Conservation (phyloP, 2,113 vertebrate species). For the Thamnaconus septentrionalis region DNA sequence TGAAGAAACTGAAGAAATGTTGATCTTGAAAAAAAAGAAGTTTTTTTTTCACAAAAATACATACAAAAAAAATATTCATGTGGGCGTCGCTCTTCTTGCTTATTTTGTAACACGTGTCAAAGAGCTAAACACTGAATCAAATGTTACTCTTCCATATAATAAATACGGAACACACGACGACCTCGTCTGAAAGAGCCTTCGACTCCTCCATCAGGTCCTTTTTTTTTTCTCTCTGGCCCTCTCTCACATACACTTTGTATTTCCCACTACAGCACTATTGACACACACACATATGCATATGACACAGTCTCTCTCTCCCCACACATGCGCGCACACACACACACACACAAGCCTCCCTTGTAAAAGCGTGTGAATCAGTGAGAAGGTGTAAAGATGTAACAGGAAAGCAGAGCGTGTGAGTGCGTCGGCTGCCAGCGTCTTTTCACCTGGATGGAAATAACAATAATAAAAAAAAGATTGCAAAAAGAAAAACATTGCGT, state of each 20-base stretch:
- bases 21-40: no score
- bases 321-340: no score
- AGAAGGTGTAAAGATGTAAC: constrained; percentile 53
- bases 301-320: constrained; percentile 5
- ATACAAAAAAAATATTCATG: no score
- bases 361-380: constrained; percentile 56
- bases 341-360: constrained; percentile 18
- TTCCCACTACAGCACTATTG: constrained; percentile 70
- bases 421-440: constrained; percentile 12
- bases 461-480: background rate
- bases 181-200: constrained; percentile 16
- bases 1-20: background rate
- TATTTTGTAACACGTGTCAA: no score
- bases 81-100: no score
- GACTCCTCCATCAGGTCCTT: constrained; percentile 36
- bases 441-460: constrained; percentile 42
- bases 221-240: constrained; percentile 37
- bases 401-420: constrained; percentile 29
- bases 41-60: no score
- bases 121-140: no score
- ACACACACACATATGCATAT: constrained; percentile 34
- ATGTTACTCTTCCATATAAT: no score
- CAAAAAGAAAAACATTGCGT: constrained; percentile 42
- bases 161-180: no score
- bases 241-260: constrained; percentile 74